Conservation (phyloP, 2,113 vertebrate species). For the Lepisosteus osseus region DNA sequence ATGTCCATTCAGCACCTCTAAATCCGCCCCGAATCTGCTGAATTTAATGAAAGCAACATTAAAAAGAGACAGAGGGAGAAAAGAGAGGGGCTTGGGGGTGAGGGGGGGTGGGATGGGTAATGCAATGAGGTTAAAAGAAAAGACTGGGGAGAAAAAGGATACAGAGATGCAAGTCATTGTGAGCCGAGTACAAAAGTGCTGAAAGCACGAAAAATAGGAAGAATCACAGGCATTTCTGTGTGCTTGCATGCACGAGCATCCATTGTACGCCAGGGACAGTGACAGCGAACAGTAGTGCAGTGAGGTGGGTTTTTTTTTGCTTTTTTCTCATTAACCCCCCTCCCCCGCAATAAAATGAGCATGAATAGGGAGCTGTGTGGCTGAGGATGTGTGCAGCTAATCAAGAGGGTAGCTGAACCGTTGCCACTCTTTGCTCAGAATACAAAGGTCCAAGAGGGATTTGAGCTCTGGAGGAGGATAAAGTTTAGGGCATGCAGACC, state of each 20-base stretch:
- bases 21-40: conserved; percentile 43
- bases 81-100: conserved; percentile 35
- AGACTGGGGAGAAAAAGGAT: conserved; percentile 33
- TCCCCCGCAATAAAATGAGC: neutral
- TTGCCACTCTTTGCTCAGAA: neutral
- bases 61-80: conserved; percentile 49
- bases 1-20: conserved; percentile 40
- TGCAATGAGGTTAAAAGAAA: conserved; percentile 39
- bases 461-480: neutral
- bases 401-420: conserved; percentile 12
- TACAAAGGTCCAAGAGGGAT: neutral
- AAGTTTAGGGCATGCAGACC: no score
- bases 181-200: conserved; percentile 62
- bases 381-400: conserved; percentile 18
- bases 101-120: conserved; percentile 12
- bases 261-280: conserved; percentile 42
- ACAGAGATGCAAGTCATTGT: conserved; percentile 61
- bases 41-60: conserved; percentile 62
- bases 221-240: conserved; percentile 39
- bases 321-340: no score
- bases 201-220: conserved; percentile 56
- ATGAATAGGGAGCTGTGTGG: conserved; percentile 7
- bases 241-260: conserved; percentile 29
- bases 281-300: conserved; percentile 15
- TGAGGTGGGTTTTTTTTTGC: neutral